These are phyloP conservation scores for Mercenaria mercenaria DNA, from an alignment of 1,140 invertebrate genomes.

Conservation along the genomic window DNA sequence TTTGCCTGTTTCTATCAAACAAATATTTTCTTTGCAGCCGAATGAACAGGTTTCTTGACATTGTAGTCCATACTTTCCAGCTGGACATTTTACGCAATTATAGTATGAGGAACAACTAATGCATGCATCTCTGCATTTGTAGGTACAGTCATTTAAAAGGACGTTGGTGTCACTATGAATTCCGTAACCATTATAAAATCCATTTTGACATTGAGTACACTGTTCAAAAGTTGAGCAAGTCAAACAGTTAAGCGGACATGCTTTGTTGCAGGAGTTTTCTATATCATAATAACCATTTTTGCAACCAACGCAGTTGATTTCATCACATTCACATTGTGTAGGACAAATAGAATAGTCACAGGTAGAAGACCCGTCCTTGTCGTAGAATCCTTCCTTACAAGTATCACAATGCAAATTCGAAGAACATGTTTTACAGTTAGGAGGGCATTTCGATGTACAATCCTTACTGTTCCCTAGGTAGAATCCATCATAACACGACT, in stretches of 20 bases:
- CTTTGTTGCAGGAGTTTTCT: background rate
- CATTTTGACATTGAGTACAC: background rate
- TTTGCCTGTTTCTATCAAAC: background rate
- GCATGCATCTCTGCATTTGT: background rate
- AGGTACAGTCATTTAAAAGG: background rate
- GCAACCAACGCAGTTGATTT: background rate
- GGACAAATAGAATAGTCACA: background rate
- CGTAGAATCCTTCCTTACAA: background rate
- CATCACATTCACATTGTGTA: background rate
- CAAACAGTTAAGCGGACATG: background rate
- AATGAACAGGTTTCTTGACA: background rate
- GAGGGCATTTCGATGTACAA: background rate
- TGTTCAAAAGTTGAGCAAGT: background rate
- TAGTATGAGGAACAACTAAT: background rate
- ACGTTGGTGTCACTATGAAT: too few relatives aligned
- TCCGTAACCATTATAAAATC: background rate
- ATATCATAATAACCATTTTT: background rate
- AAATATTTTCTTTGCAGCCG: background rate
- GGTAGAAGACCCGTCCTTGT: background rate
- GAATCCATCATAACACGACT: background rate
- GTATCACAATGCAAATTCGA: background rate
- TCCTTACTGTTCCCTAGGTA: background rate
- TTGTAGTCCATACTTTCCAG: background rate
- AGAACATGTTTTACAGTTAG: background rate
- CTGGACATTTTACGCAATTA: background rate